Evolutionary conservation across 2,888 invertebrate genomes (phyloP).

Genomic region (Watsonalla cultraria): DNA sequence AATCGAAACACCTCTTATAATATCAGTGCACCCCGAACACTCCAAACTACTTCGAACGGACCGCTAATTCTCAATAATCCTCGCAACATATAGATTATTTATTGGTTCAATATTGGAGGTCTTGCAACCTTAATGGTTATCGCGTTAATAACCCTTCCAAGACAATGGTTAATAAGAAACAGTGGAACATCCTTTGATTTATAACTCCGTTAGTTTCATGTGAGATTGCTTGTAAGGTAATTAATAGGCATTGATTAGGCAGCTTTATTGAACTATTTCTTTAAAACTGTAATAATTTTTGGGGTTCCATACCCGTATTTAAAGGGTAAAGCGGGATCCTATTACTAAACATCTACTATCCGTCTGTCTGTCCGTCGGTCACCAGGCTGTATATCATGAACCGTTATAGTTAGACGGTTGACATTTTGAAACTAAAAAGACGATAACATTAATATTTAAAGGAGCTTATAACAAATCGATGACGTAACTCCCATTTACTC

Average conservation of each 20-base stretch:
- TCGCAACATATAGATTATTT: slow-evolving; percentile 59
- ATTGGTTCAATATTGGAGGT: slow-evolving; percentile 72
- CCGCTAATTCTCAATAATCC: slow-evolving; percentile 57
- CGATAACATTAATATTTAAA: too few relatives aligned
- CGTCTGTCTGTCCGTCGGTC: too few relatives aligned
- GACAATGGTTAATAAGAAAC: slow-evolving; percentile 77
- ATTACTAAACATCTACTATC: too few relatives aligned
- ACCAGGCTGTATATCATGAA: too few relatives aligned
- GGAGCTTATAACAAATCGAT: too few relatives aligned
- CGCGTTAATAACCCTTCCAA: slow-evolving; percentile 69
- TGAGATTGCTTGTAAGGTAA: slow-evolving; percentile 51
- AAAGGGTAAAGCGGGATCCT: too few relatives aligned
- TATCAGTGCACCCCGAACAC: slow-evolving; percentile 16
- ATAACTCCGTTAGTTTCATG: slow-evolving; percentile 52
- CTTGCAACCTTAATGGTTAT: slow-evolving; percentile 69
- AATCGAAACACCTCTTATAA: neutral
- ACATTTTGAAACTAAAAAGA: too few relatives aligned
- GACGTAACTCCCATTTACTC: too few relatives aligned
- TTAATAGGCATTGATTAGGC: neutral
- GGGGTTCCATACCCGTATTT: too few relatives aligned
- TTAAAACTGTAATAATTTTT: too few relatives aligned
- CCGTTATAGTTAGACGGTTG: too few relatives aligned
- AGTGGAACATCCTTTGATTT: slow-evolving; percentile 64
- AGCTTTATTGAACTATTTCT: too few relatives aligned
- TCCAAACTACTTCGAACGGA: slow-evolving; percentile 41